Conservation (phyloP, 2,888 invertebrate genomes). For the Smittia sp. region DNA sequence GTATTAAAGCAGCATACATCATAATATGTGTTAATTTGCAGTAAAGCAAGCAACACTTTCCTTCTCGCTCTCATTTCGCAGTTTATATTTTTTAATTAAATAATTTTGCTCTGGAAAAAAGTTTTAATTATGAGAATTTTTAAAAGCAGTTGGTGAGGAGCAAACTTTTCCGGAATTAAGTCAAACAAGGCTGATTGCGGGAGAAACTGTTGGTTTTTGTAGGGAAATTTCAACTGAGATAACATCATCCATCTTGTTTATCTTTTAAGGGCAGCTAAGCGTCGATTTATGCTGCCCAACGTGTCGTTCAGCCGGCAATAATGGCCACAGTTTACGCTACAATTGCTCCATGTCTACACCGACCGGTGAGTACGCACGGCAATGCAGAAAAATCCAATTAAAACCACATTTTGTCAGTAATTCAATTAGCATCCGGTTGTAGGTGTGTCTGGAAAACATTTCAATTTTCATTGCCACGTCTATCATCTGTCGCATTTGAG, state of each 20-base stretch:
- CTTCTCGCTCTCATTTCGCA: no score
- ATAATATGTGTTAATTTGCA: conserved; percentile 38
- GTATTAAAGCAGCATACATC: not conserved
- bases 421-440: conserved; percentile 33
- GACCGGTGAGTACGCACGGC: not conserved
- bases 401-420: conserved; percentile 38
- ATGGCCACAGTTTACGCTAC: not conserved
- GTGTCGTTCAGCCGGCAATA: not conserved
- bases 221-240: no score
- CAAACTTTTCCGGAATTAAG: not conserved
- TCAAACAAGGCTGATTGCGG: not conserved
- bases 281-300: no score
- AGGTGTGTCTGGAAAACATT: conserved; percentile 36
- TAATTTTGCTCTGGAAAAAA: conserved; percentile 1
- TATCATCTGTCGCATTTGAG: conserved; percentile 37
- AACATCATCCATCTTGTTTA: no score
- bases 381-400: conserved; percentile 22
- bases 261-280: no score
- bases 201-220: no score
- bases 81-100: conserved; percentile 30
- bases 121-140: conserved; percentile 12
- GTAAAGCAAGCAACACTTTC: not conserved
- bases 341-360: not conserved
- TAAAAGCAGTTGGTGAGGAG: not conserved
- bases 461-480: conserved; percentile 39